Evolutionary conservation across 2,888 invertebrate species (phyloP), one percentile per base, ranked within the genome.

Genomic region (Eupithecia vulgata): DNA sequence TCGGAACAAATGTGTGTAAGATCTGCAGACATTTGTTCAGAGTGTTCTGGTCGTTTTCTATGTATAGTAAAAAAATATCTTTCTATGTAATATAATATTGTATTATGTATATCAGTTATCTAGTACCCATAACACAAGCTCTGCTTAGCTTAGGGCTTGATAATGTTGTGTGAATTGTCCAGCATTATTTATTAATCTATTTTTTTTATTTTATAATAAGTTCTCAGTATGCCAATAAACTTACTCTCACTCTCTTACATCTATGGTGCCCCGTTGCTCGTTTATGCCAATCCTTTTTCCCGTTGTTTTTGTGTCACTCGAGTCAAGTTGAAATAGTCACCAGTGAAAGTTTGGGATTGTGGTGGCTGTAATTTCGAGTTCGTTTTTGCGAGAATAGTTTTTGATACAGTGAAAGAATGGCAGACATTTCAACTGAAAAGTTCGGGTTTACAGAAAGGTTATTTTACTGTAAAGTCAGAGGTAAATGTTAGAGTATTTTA

Each of bases 191-290:
- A n/a, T n/a, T n/a, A n/a, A n/a, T n/a, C n/a, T n/a, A n/a, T n/a
- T n/a, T n/a, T n/a, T n/a, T n/a, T n/a, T n/a, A n/a, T n/a, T 90
- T 85, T 89, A 84, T 87, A 87, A 87, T 89, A 90, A 88, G 89
- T 90, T 90, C 82, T 87, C 84, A 92, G 90, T 91, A 92, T 90
- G 82, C 87, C 84, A 93, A 91, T 91, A 92, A 90, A 85, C 78
- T 82, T 78, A 83, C 89, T 90, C 84, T 81, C 85, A 87, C 80
- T 81, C n/a, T n/a, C n/a, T n/a, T n/a, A n/a, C n/a, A n/a, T n/a
- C n/a, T n/a, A n/a, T n/a, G n/a, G 5, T n/a, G n/a, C 10, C 10
- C 21, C 21, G 21, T 67, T 13, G 5, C 59, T 73, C 59, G 61
- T 61, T 4, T 64, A n/a, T 6, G 21, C 40, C 21, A 57, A 67